Percentiles rank a stretch among this genome's conserved stretches.
These are phyloP conservation scores for Phrynocephalus guinanensis DNA, from an alignment of 2,797 vertebrate species.

Conservation along the genomic window DNA sequence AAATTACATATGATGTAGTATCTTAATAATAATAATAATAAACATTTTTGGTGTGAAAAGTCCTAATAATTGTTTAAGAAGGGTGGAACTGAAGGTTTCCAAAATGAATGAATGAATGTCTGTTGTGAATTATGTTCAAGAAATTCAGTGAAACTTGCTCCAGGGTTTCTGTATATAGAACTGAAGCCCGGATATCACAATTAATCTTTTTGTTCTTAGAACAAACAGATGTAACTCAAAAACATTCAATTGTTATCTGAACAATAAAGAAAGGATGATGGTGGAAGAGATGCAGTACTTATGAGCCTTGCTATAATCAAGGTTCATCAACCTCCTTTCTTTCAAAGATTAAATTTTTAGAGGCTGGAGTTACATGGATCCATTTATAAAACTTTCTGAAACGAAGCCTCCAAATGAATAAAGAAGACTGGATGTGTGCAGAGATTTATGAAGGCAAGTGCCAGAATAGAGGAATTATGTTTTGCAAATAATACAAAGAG, in stretches of 20 bases:
- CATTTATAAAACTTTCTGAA: background rate
- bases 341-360: background rate
- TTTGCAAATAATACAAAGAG: background rate
- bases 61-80: no score
- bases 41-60: no score
- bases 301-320: background rate
- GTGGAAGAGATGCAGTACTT: background rate
- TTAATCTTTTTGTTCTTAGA: background rate
- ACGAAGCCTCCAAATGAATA: background rate
- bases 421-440: background rate
- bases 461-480: background rate
- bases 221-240: background rate
- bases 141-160: no score
- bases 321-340: background rate
- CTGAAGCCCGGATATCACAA: background rate
- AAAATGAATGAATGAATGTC: background rate
- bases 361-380: background rate
- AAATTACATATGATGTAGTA: no score
- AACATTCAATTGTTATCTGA: background rate
- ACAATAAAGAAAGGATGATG: background rate
- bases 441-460: background rate
- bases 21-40: no score
- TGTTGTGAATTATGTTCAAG: background rate
- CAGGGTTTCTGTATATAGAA: background rate
- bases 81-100: no score